These are phyloP conservation scores for Tortrix viridana DNA, from an alignment of 2,888 invertebrate genomes.

Conservation along the genomic window DNA sequence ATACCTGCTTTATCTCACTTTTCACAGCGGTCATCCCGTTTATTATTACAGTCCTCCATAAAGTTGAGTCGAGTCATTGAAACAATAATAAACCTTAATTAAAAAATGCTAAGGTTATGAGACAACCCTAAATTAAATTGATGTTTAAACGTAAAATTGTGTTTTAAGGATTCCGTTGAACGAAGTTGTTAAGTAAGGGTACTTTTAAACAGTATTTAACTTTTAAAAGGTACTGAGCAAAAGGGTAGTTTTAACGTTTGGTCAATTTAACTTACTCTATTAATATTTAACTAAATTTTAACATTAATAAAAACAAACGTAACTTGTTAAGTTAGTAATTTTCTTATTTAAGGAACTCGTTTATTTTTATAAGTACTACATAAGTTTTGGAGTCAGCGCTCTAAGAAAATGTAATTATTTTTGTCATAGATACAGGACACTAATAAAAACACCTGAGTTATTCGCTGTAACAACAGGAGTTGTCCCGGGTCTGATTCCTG, in stretches of 20 bases:
- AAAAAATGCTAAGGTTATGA: constrained; percentile 27
- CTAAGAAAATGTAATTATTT: too few species aligned
- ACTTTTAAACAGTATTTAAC: constrained; percentile 45
- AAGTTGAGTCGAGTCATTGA: constrained; percentile 35
- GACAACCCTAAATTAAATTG: constrained; percentile 26
- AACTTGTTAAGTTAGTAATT: too few species aligned
- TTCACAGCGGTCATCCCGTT: constrained; percentile 22
- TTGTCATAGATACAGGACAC: too few species aligned
- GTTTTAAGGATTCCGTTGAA: constrained; percentile 4
- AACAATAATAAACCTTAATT: constrained; percentile 41
- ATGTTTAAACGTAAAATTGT: constrained; percentile 20
- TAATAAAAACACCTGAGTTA: too few species aligned
- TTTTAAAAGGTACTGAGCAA: not conserved
- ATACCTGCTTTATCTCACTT: constrained; percentile 40
- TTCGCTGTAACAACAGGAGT: too few species aligned
- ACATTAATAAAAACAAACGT: too few species aligned
- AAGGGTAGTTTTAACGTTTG: not conserved
- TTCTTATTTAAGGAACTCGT: too few species aligned
- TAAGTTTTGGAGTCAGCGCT: too few species aligned
- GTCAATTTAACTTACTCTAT: too few species aligned
- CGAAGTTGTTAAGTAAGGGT: not conserved
- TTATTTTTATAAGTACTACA: too few species aligned
- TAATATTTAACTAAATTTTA: too few species aligned
- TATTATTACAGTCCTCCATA: constrained; percentile 37
- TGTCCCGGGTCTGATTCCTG: too few species aligned